Evolutionary conservation across 2,113 vertebrate species (phyloP).

Genomic region (Nesoenas mayeri): DNA sequence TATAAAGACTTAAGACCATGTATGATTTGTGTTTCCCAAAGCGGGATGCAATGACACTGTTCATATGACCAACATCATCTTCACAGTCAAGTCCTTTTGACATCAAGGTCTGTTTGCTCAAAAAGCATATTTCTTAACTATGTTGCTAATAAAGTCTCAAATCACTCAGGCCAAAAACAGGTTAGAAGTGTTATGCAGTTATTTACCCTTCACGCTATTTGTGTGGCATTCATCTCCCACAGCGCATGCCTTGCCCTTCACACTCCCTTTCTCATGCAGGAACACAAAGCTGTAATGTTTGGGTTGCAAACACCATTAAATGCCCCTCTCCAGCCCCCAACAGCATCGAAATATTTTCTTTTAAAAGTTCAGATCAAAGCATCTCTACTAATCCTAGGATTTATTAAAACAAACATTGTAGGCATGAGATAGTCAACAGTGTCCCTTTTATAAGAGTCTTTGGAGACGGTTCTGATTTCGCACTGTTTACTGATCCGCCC

Average conservation of each 20-base stretch:
- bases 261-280: constrained; percentile 46
- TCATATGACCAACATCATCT: background rate
- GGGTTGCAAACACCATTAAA: constrained; percentile 62
- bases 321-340: constrained; percentile 50
- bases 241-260: constrained; percentile 29
- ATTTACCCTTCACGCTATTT: constrained; percentile 47
- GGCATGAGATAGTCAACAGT: constrained; percentile 54
- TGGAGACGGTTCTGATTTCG: constrained; percentile 47
- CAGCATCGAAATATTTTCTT: constrained; percentile 66
- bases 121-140: constrained; percentile 34
- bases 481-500: constrained; percentile 53
- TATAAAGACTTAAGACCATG: background rate
- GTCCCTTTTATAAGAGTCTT: constrained; percentile 57
- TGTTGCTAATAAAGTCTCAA: background rate
- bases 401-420: constrained; percentile 64
- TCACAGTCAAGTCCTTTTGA: constrained; percentile 19
- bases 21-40: background rate
- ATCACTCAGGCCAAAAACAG: background rate
- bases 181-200: constrained; percentile 34
- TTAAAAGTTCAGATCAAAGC: constrained; percentile 65
- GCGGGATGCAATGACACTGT: background rate
- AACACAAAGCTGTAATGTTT: constrained; percentile 60
- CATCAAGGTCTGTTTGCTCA: constrained; percentile 5
- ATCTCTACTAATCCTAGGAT: constrained; percentile 65
- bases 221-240: constrained; percentile 45